phyloP scores from a whole-genome alignment of 23 tunicate species.

The Trididemnum miniatum region DNA sequence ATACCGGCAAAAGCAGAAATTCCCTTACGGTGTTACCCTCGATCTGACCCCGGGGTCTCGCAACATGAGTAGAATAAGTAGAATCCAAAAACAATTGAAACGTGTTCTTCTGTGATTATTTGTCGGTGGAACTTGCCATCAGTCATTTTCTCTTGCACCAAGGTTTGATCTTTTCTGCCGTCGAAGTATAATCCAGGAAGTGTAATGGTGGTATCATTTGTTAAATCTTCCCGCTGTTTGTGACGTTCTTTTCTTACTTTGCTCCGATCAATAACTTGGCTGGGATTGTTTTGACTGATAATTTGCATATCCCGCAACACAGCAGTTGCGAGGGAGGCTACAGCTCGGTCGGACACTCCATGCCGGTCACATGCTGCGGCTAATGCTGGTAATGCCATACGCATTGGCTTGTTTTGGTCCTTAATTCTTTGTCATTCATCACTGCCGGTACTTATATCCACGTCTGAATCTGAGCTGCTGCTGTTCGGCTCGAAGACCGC shows the following conservation, averaged over 20 bases:
- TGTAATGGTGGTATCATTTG: neutral
- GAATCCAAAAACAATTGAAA: neutral
- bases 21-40: too few species aligned
- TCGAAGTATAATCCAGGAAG: slow-evolving; percentile 3
- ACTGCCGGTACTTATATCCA: neutral
- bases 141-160: too few species aligned
- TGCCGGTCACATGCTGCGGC: neutral
- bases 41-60: too few species aligned
- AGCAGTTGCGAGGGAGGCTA: neutral
- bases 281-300: neutral
- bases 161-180: too few species aligned
- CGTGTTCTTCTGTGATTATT: neutral
- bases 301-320: neutral
- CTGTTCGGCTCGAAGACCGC: too few species aligned
- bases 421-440: too few species aligned
- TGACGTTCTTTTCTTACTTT: neutral
- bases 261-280: too few species aligned
- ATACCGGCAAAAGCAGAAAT: too few species aligned
- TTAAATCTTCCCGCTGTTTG: neutral
- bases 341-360: too few species aligned
- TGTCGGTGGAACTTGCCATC: slow-evolving; percentile 12
- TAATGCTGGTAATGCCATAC: neutral
- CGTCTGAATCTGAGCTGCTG: neutral
- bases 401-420: neutral
- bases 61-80: neutral